Percentiles rank a stretch among this genome's conserved stretches.
These are phyloP conservation scores for Cheilosia scutellata DNA, from an alignment of 2,888 invertebrate species.

Conservation along the genomic window DNA sequence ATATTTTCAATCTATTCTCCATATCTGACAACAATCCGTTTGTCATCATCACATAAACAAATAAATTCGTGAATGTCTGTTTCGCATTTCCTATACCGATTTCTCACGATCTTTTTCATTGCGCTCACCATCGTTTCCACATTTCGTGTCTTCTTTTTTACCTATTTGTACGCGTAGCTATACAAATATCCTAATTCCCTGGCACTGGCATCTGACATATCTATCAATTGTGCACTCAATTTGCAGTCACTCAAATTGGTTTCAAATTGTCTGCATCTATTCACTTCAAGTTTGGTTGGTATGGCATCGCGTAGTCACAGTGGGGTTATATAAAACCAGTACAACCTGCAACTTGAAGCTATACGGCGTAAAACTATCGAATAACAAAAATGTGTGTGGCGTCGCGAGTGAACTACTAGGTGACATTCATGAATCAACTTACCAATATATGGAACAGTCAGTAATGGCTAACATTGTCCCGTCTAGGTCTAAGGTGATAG, in stretches of 20 bases:
- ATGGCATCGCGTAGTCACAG: conserved; percentile 1
- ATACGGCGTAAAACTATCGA: background rate
- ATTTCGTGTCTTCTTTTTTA: conserved; percentile 24
- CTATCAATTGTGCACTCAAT: conserved; percentile 70
- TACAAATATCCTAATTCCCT: conserved; percentile 50
- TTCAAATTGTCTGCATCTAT: conserved; percentile 56
- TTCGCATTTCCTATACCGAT: conserved; percentile 27
- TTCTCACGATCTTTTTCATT: conserved; percentile 32
- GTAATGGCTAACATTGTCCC: conserved; percentile 31
- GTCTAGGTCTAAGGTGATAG: conserved; percentile 46
- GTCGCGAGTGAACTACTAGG: conserved; percentile 22
- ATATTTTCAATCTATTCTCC: conserved; percentile 3
- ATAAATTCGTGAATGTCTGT: background rate
- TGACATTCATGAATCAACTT: conserved; percentile 65
- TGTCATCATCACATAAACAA: conserved; percentile 18
- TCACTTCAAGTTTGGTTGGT: conserved; percentile 4
- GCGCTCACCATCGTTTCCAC: background rate
- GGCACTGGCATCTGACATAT: conserved; percentile 54
- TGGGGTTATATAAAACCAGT: conserved; percentile 61
- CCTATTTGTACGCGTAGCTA: background rate
- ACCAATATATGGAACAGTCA: conserved; percentile 23
- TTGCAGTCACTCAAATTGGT: conserved; percentile 66
- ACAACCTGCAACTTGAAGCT: conserved; percentile 33
- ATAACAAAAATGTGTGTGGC: conserved; percentile 26
- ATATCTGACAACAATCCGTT: conserved; percentile 8